Evolutionary conservation across 2,888 invertebrate genomes (phyloP).

Genomic region (Aelia acuminata): DNA sequence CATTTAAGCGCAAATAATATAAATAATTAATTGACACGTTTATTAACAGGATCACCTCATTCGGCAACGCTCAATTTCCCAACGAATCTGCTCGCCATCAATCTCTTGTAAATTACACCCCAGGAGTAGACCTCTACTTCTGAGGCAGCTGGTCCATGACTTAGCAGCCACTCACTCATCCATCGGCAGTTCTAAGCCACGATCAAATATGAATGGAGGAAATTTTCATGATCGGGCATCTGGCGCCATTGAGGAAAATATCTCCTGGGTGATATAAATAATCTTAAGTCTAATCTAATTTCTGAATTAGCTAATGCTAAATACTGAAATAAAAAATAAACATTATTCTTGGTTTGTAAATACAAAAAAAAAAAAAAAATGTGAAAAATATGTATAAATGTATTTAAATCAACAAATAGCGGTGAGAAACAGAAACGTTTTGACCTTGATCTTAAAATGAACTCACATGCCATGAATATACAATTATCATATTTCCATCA

Average conservation of each 20-base stretch:
- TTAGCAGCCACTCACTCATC: slow-evolving; percentile 6
- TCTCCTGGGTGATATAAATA: not conserved
- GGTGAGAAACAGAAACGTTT: not conserved
- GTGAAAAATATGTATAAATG: too few relatives aligned
- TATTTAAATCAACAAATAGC: not conserved
- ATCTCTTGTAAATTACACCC: slow-evolving; percentile 35
- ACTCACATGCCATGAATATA: not conserved
- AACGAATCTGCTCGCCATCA: not conserved
- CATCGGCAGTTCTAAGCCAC: not conserved
- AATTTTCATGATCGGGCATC: not conserved
- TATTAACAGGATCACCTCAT: not conserved
- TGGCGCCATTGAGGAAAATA: not conserved
- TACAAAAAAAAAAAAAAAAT: too few relatives aligned
- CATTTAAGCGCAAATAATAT: too few relatives aligned
- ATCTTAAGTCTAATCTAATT: too few relatives aligned
- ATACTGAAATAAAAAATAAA: too few relatives aligned
- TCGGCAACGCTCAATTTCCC: not conserved
- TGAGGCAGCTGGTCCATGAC: slow-evolving; percentile 36
- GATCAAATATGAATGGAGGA: not conserved
- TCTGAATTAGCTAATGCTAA: too few relatives aligned
- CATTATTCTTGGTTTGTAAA: too few relatives aligned
- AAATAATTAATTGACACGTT: not conserved
- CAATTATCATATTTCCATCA: not conserved
- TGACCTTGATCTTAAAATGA: not conserved
- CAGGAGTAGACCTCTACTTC: not conserved